A percentile compares a stretch with the other conserved stretches of the same genome.
Conservation (phyloP, 1,140 invertebrate species). For the Aphis gossypii region DNA sequence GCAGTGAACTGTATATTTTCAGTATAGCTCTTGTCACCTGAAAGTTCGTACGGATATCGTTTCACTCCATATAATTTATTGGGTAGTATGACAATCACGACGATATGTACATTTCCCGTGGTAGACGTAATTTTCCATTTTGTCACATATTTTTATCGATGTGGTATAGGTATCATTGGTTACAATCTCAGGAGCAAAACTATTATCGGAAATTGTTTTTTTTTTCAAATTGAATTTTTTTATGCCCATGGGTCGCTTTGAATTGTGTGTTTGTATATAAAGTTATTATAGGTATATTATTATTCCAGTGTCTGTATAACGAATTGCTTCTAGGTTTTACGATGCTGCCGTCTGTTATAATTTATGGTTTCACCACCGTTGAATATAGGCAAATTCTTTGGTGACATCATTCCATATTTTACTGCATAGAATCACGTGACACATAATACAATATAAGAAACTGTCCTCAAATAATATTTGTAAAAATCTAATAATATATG, state of each 20-base stretch:
- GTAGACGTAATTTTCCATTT: neutral
- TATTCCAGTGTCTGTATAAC: neutral
- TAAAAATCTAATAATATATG: neutral
- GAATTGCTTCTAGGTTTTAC: constrained; percentile 11
- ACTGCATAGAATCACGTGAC: neutral
- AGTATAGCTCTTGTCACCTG: neutral
- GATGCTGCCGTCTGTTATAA: neutral
- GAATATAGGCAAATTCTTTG: neutral
- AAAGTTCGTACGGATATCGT: neutral
- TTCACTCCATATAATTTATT: neutral
- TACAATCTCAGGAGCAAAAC: neutral
- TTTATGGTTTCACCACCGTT: neutral
- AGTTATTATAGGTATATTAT: constrained; percentile 14
- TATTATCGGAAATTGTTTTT: neutral
- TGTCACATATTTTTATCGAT: neutral
- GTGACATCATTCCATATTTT: neutral
- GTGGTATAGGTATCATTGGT: neutral
- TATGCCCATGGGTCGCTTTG: neutral
- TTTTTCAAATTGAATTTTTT: neutral
- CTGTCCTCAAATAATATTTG: neutral
- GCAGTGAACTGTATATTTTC: neutral
- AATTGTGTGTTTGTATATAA: neutral
- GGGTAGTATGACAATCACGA: neutral
- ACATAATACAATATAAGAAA: neutral
- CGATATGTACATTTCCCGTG: neutral